These are phyloP conservation scores for Chaetodon trifasciatus DNA, from an alignment of 2,797 vertebrate species.

Conservation along the genomic window DNA sequence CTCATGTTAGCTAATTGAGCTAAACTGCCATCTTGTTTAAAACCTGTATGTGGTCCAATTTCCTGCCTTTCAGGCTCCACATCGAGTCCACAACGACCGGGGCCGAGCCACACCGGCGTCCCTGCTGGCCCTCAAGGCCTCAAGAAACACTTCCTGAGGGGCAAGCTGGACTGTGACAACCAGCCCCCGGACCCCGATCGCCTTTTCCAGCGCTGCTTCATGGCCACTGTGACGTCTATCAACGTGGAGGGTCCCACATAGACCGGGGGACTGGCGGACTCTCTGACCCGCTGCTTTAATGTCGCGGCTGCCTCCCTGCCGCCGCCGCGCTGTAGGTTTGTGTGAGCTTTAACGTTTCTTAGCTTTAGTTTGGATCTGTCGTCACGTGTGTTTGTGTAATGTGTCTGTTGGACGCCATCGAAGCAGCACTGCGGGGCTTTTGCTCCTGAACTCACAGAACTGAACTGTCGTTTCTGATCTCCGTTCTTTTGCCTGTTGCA, in stretches of 20 bases:
- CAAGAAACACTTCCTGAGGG: slow-evolving; percentile 81
- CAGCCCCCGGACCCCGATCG: slow-evolving; percentile 79
- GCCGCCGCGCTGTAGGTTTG: not conserved
- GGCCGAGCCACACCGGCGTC: slow-evolving; percentile 49
- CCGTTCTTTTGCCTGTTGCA: not conserved
- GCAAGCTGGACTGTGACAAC: slow-evolving; percentile 84
- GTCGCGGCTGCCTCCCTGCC: no score
- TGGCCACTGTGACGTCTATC: slow-evolving; percentile 79
- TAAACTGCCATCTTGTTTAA: no score
- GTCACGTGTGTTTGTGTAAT: not conserved
- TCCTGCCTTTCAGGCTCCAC: slow-evolving; percentile 34
- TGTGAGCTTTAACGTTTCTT: not conserved
- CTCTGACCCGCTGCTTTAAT: not conserved
- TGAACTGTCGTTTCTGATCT: not conserved
- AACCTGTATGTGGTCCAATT: not conserved
- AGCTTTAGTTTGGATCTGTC: not conserved
- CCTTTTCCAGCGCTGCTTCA: slow-evolving; percentile 86
- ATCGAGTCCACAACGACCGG: slow-evolving; percentile 66
- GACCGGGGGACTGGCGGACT: slow-evolving; percentile 4
- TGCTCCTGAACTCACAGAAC: not conserved
- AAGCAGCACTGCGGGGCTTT: not conserved
- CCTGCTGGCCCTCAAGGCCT: slow-evolving; percentile 73
- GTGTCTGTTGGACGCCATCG: not conserved
- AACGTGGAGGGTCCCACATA: slow-evolving; percentile 81
- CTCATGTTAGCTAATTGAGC: no score